phyloP scores from a whole-genome alignment of 2,888 invertebrate species.

The Dasysyrphus tricinctus region DNA sequence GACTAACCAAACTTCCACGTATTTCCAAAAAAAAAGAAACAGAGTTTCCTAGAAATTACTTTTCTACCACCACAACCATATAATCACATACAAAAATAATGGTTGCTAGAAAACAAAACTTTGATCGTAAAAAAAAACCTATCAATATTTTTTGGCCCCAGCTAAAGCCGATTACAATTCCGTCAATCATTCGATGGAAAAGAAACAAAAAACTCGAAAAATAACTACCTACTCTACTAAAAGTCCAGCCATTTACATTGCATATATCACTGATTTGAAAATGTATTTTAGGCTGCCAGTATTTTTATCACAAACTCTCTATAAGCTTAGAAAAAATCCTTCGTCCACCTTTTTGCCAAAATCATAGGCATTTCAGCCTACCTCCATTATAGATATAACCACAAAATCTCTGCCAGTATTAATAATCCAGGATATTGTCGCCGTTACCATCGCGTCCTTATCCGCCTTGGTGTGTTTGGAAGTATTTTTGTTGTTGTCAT shows the following conservation, averaged over 20 bases:
- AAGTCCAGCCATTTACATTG: conserved; percentile 62
- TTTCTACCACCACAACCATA: background rate
- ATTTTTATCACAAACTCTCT: conserved; percentile 17
- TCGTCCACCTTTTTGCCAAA: conserved; percentile 26
- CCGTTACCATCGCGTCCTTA: conserved; percentile 8
- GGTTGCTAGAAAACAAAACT: conserved; percentile 14
- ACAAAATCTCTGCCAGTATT: conserved; percentile 63
- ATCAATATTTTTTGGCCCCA: conserved; percentile 45
- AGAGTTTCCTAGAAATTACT: conserved; percentile 21
- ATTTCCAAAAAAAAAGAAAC: conserved; percentile 3
- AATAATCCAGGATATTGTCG: conserved; percentile 44
- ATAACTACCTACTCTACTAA: conserved; percentile 44
- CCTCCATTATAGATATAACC: conserved; percentile 39
- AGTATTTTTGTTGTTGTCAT: conserved; percentile 34
- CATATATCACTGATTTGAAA: conserved; percentile 60
- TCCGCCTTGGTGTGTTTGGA: background rate
- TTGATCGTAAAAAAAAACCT: conserved; percentile 41
- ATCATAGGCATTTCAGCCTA: background rate
- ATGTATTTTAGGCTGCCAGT: conserved; percentile 37
- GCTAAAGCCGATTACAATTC: conserved; percentile 61
- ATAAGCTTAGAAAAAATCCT: conserved; percentile 5
- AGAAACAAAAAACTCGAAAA: conserved; percentile 5
- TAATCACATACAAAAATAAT: background rate
- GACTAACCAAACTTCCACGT: conserved; percentile 16
- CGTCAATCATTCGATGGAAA: conserved; percentile 52